These are phyloP conservation scores for Rhinogobio ventralis DNA, from an alignment of 2,797 vertebrate genomes.

Conservation along the genomic window DNA sequence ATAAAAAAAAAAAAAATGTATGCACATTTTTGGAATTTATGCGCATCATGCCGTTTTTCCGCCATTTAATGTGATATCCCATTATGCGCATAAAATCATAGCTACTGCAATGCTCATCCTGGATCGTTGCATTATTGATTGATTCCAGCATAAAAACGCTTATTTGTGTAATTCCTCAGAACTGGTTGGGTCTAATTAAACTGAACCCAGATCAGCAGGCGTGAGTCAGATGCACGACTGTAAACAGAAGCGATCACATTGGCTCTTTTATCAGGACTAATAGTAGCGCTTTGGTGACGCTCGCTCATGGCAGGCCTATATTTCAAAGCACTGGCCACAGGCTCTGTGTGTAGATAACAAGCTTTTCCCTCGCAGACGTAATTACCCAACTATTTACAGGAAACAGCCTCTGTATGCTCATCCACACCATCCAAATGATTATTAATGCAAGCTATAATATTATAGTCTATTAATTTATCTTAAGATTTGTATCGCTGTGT, in stretches of 20 bases:
- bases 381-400: constrained; percentile 78
- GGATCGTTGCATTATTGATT: background rate
- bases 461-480: constrained; percentile 46
- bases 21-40: background rate
- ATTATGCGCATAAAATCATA: background rate
- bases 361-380: constrained; percentile 75
- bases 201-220: constrained; percentile 29
- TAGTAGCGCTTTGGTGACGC: constrained; percentile 75
- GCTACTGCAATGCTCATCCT: too few relatives aligned
- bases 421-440: constrained; percentile 58
- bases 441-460: constrained; percentile 58
- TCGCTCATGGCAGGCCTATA: constrained; percentile 72
- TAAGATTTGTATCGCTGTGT: constrained; percentile 40
- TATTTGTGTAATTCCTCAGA: background rate
- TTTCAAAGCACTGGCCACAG: constrained; percentile 79
- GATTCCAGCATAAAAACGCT: background rate
- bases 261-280: constrained; percentile 78
- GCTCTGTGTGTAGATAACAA: constrained; percentile 75
- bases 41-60: background rate
- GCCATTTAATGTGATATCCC: background rate
- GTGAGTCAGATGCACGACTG: constrained; percentile 59
- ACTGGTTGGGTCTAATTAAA: background rate
- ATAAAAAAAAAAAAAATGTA: background rate
- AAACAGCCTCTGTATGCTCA: constrained; percentile 68
- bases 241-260: constrained; percentile 79